Base-by-base conservation (phyloP, 1,140 invertebrate species). In the Trichoplusia ni region DNA sequence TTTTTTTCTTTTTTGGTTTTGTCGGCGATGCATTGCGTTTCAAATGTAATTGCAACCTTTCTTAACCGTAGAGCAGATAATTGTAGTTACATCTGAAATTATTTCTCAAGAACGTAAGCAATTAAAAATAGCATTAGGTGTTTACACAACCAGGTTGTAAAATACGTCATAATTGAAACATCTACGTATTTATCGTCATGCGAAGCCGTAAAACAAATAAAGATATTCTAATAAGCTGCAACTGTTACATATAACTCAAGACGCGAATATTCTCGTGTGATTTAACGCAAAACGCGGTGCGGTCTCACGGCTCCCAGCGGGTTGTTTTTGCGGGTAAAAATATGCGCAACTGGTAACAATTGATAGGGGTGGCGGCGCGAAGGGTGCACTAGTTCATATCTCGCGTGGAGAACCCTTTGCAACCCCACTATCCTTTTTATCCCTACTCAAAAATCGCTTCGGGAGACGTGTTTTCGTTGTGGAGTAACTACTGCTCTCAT, bases 281-380 rank as follows among this genome's bases (percentile, higher is more conserved):
- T 64, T 71, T 64, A 62, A 42, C 47, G 46, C 33, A 47, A 64
- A 67, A 62, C 38, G 29, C 46, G 27, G 56, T 35, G 38, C 51
- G 42, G 33, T 56, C 38, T 64, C 65, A 56, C 63, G 14, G 40
- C 19, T 47, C 56, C 67, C 66, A 35, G 56, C 33, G 66, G 69
- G 49, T 75, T 75, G 74, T 77, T 80, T 74, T 69, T 69, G 70
- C 64, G 70, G 71, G 70, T 75, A 86, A 85, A 84, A 84, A 82
- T 87, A 81, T 82, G 84, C 81, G 82, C 82, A 84, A 82, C 78
- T 80, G 74, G 79, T 80, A 86, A 85, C 84, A 86, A 81, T 86
- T 86, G 81, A 81, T 82, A 82, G 80, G 84, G 80, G 86, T 76
- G 58, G 65, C 66, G 27, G 56, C 35, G 69, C 46, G 71, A 72